Conservation (phyloP, 1,140 invertebrate genomes). For the Ylistrum balloti region DNA sequence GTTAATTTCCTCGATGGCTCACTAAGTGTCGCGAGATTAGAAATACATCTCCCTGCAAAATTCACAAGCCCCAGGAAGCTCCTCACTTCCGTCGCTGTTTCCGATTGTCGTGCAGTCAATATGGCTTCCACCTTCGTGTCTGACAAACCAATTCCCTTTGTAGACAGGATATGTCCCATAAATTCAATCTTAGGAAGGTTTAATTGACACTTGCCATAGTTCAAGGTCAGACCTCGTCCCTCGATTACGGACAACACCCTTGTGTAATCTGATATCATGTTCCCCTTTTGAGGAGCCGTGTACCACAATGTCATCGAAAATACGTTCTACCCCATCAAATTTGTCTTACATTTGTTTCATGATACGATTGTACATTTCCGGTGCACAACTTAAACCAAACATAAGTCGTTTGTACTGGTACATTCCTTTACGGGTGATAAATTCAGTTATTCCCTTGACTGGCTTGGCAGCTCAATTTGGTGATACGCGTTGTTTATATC, state of each 20-base stretch:
- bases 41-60: too few species aligned
- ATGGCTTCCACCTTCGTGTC: conserved; percentile 54
- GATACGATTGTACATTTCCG: conserved; percentile 63
- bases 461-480: conserved; percentile 59
- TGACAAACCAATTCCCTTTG: conserved; percentile 53
- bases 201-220: conserved; percentile 69
- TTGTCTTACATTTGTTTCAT: conserved; percentile 55
- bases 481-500: conserved; percentile 66
- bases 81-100: too few species aligned
- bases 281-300: conserved; percentile 58
- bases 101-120: conserved; percentile 50
- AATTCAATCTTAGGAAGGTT: conserved; percentile 60
- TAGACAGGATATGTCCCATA: conserved; percentile 65
- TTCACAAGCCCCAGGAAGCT: too few species aligned
- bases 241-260: conserved; percentile 56
- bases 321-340: conserved; percentile 61
- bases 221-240: conserved; percentile 60
- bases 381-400: conserved; percentile 64
- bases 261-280: conserved; percentile 57
- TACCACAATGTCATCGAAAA: conserved; percentile 69
- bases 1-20: too few species aligned
- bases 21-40: too few species aligned
- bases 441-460: conserved; percentile 62
- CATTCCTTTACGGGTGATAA: conserved; percentile 60
- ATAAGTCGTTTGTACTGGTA: conserved; percentile 65